Percentiles rank a stretch among this genome's conserved stretches.
phyloP scores from a whole-genome alignment of 2,113 vertebrate species.

The Dissostichus mawsoni region DNA sequence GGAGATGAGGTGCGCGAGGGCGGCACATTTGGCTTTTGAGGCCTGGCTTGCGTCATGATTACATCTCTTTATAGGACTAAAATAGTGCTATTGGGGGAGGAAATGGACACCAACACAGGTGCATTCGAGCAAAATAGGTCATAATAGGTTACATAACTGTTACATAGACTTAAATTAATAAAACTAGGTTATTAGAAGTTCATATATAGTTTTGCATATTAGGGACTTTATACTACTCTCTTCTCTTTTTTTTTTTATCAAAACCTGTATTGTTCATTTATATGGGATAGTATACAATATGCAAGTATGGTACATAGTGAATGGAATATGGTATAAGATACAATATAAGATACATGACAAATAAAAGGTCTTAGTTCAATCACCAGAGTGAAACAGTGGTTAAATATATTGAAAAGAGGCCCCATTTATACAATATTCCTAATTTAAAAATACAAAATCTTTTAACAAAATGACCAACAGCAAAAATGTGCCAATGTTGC shows the following conservation, averaged over 20 bases:
- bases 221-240: not conserved
- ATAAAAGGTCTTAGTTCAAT: too few species aligned
- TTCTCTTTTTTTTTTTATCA: too few species aligned
- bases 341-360: too few species aligned
- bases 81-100: slow-evolving; percentile 11
- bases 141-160: slow-evolving; percentile 18
- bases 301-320: too few species aligned
- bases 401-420: too few species aligned
- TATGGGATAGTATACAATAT: too few species aligned
- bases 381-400: too few species aligned
- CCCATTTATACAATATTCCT: not conserved
- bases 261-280: too few species aligned
- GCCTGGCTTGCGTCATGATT: slow-evolving; percentile 70
- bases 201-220: not conserved
- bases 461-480: not conserved
- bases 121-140: slow-evolving; percentile 13
- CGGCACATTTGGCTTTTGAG: slow-evolving; percentile 38
- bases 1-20: slow-evolving; percentile 68
- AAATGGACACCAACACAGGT: not conserved
- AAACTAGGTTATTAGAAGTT: not conserved
- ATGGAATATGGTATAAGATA: too few species aligned
- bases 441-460: not conserved
- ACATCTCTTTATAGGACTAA: slow-evolving; percentile 24
- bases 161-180: not conserved
- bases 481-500: not conserved